Conservation (phyloP, 2,888 invertebrate genomes). For the Meteorus cinctellus region DNA sequence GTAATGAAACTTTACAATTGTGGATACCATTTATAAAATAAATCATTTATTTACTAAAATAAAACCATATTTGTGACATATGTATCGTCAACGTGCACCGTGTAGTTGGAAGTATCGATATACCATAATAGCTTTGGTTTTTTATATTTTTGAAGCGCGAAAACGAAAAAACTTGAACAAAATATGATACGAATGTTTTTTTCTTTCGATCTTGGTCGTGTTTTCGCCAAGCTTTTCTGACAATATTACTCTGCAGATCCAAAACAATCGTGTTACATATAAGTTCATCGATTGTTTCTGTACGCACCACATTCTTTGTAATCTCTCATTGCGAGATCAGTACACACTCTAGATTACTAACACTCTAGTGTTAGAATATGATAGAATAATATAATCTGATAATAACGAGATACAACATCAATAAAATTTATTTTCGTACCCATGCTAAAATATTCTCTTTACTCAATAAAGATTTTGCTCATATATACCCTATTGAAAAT, state of each 20-base stretch:
- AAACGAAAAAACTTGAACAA: conserved; percentile 23
- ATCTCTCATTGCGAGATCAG: conserved; percentile 35
- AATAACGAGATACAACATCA: conserved; percentile 53
- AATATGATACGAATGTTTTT: conserved; percentile 29
- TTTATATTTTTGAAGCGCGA: conserved; percentile 45
- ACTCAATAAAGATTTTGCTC: neutral
- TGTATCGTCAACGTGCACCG: conserved; percentile 28
- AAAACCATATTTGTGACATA: conserved; percentile 61
- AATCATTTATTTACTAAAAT: conserved; percentile 67
- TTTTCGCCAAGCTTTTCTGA: conserved; percentile 25
- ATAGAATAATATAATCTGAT: conserved; percentile 52
- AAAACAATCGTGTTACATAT: conserved; percentile 55
- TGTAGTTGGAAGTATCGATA: conserved; percentile 30
- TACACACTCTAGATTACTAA: conserved; percentile 44
- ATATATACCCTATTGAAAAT: too few species aligned
- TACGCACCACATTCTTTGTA: conserved; percentile 52
- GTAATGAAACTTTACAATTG: neutral
- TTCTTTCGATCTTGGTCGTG: conserved; percentile 31
- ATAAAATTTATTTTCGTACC: conserved; percentile 46
- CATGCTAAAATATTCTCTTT: conserved; percentile 50
- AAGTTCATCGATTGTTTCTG: conserved; percentile 61
- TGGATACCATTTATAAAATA: conserved; percentile 60
- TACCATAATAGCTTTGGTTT: conserved; percentile 34
- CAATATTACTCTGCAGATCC: conserved; percentile 42
- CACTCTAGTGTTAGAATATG: conserved; percentile 45